Percentiles rank a stretch among this genome's conserved stretches.
Evolutionary conservation across 2,113 vertebrate species (phyloP).

Genomic region (Rhadina sibilatrix): DNA sequence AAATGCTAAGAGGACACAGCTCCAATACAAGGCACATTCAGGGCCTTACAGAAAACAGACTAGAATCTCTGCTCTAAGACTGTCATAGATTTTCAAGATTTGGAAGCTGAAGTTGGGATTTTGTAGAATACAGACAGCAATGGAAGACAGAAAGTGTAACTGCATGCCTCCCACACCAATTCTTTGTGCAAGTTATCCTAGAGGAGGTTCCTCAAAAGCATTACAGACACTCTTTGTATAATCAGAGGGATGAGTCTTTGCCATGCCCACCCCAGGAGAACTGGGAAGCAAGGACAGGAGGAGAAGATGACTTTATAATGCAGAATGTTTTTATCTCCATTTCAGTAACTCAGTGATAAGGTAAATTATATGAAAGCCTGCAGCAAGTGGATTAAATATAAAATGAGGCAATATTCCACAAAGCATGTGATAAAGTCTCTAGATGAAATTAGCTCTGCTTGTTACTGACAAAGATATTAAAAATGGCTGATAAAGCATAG

Average conservation of each 20-base stretch:
- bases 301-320: not conserved
- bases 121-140: not conserved
- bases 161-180: accelerated
- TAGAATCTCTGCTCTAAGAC: not conserved
- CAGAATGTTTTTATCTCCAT: not conserved
- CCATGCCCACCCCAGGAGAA: not conserved
- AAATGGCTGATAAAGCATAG: not conserved
- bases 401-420: not conserved
- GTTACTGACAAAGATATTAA: not conserved
- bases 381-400: not conserved
- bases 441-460: not conserved
- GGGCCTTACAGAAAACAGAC: not conserved
- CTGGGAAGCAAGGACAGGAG: not conserved
- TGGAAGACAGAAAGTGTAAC: not conserved
- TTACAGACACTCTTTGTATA: not conserved
- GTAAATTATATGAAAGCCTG: not conserved
- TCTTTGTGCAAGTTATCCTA: not conserved
- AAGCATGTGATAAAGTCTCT: not conserved
- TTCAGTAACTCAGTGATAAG: not conserved
- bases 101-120: not conserved
- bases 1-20: not conserved
- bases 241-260: not conserved
- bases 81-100: not conserved
- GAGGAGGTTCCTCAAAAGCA: not conserved
- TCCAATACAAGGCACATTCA: not conserved